Conservation (phyloP, 1,140 invertebrate species). For the Belonocnema kinseyi region DNA sequence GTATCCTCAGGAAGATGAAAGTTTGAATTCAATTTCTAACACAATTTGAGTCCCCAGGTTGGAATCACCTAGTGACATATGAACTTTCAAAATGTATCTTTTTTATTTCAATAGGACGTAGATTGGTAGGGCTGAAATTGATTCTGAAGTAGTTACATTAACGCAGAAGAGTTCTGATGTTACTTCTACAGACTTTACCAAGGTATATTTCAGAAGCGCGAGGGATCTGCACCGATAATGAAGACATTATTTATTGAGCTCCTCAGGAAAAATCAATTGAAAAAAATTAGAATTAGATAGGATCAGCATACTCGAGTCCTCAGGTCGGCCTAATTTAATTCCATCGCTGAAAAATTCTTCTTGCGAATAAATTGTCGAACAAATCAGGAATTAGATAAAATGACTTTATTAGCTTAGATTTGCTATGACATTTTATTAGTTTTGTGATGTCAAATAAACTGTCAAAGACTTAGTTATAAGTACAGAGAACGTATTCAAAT, state of each 20-base stretch:
- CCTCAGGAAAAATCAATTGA: not conserved
- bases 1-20: too few relatives aligned
- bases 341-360: slow-evolving; percentile 1
- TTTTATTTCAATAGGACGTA: not conserved
- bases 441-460: too few relatives aligned
- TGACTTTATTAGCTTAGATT: slow-evolving; percentile 3
- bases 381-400: not conserved
- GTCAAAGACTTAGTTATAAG: too few relatives aligned
- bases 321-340: slow-evolving; percentile 22
- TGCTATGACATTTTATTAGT: not conserved
- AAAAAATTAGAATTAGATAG: slow-evolving; percentile 15
- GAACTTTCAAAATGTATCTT: not conserved
- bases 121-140: not conserved
- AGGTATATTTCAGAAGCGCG: not conserved
- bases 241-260: slow-evolving; percentile 14
- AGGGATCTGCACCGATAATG: slow-evolving; percentile 4
- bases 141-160: not conserved
- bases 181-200: slow-evolving; percentile 14
- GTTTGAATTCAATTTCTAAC: too few relatives aligned
- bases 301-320: slow-evolving; percentile 2
- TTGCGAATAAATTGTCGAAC: slow-evolving; percentile 20
- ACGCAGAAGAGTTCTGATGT: not conserved
- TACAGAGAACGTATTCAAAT: not conserved
- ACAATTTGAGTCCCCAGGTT: too few relatives aligned
- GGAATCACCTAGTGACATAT: not conserved